phyloP scores from a whole-genome alignment of 1,140 invertebrate genomes.

The Lasioglossum albipes region DNA sequence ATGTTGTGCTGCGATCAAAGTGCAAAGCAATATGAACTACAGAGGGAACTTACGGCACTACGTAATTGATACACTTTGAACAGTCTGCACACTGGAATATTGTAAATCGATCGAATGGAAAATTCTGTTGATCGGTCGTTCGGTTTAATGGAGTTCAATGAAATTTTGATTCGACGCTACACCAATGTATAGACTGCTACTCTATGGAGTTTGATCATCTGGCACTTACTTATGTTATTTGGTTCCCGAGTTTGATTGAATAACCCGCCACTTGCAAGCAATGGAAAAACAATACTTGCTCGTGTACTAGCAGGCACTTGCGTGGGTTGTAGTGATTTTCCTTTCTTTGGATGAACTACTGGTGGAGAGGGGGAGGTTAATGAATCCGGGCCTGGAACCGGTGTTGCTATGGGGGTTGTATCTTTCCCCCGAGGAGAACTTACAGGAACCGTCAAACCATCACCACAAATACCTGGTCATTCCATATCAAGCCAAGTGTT shows the following conservation, averaged over 20 bases:
- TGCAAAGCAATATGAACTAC: slow-evolving; percentile 24
- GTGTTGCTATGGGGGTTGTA: slow-evolving; percentile 71
- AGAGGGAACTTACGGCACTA: neutral
- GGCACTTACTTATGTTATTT: slow-evolving; percentile 77
- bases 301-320: slow-evolving; percentile 86
- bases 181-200: slow-evolving; percentile 34
- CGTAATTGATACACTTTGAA: neutral
- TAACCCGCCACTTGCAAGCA: slow-evolving; percentile 81
- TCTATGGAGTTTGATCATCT: slow-evolving; percentile 13
- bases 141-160: neutral
- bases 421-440: slow-evolving; percentile 75
- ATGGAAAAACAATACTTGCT: slow-evolving; percentile 88
- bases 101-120: neutral
- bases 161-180: slow-evolving; percentile 4
- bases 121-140: neutral
- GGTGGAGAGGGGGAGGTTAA: slow-evolving; percentile 76
- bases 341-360: slow-evolving; percentile 70
- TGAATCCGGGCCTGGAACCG: slow-evolving; percentile 74
- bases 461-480: slow-evolving; percentile 75
- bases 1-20: neutral
- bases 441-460: slow-evolving; percentile 77
- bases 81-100: slow-evolving; percentile 24
- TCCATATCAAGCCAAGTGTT: slow-evolving; percentile 64
- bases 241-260: slow-evolving; percentile 77
- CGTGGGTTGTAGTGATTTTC: slow-evolving; percentile 82